These are phyloP conservation scores for Dascillus cervinus DNA, from an alignment of 2,888 invertebrate genomes.

Conservation along the genomic window DNA sequence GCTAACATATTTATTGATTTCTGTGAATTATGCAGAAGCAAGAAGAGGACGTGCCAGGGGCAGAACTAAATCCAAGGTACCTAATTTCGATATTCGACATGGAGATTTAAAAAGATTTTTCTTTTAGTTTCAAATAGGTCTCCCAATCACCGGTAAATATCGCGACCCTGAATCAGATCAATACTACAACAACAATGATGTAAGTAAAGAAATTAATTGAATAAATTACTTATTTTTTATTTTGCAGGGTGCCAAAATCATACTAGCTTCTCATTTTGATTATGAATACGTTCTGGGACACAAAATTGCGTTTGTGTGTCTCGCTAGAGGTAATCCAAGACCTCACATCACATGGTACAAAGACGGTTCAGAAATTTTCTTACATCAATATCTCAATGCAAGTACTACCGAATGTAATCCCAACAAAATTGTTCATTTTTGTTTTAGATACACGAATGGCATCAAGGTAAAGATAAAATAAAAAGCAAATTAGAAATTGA, in stretches of 20 bases:
- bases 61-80: constrained; percentile 68
- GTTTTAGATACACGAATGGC: constrained; percentile 81
- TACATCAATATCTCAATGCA: constrained; percentile 82
- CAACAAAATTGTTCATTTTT: too few species aligned
- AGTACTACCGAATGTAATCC: too few species aligned
- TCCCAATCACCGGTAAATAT: constrained; percentile 84
- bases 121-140: constrained; percentile 68
- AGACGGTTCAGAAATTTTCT: constrained; percentile 87
- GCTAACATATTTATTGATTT: constrained; percentile 13
- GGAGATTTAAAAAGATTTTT: constrained; percentile 5
- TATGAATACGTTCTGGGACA: constrained; percentile 90
- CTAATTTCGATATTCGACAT: too few species aligned
- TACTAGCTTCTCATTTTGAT: constrained; percentile 85
- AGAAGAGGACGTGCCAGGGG: constrained; percentile 64
- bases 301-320: constrained; percentile 88
- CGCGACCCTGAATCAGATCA: constrained; percentile 84
- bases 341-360: constrained; percentile 96
- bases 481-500: constrained; percentile 93
- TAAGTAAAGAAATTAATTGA: too few species aligned
- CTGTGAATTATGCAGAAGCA: constrained; percentile 33
- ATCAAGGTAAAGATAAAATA: constrained; percentile 69
- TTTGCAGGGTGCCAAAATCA: constrained; percentile 79
- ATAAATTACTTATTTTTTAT: constrained; percentile 3
- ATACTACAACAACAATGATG: constrained; percentile 84
- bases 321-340: constrained; percentile 80